A percentile compares a stretch with the other conserved stretches of the same genome.
phyloP scores from a whole-genome alignment of 2,888 invertebrate genomes.

The Tetrapedia diversipes region DNA sequence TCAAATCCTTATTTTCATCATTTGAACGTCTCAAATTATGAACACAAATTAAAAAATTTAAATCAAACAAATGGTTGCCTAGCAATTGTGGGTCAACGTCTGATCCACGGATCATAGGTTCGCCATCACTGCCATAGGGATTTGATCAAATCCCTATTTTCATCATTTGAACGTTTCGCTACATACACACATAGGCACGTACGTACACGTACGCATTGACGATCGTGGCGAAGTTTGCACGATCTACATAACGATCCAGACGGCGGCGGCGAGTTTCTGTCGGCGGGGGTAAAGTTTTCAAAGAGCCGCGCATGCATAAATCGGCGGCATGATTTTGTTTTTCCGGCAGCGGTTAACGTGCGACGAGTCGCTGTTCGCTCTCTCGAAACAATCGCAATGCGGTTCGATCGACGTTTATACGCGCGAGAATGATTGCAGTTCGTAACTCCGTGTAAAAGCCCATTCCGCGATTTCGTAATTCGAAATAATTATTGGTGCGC shows the following conservation, averaged over 20 bases:
- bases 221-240: neutral
- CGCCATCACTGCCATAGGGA: too few species aligned
- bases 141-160: too few species aligned
- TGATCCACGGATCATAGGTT: too few species aligned
- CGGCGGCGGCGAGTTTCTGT: neutral
- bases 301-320: slow-evolving; percentile 25
- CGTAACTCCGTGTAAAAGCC: slow-evolving; percentile 72
- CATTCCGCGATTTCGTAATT: slow-evolving; percentile 73
- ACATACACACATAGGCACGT: too few species aligned
- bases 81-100: too few species aligned
- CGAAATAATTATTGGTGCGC: slow-evolving; percentile 73
- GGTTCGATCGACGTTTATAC: slow-evolving; percentile 70
- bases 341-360: slow-evolving; percentile 44
- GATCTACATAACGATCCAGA: neutral
- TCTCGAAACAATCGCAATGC: slow-evolving; percentile 65
- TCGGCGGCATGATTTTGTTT: slow-evolving; percentile 59
- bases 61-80: too few species aligned
- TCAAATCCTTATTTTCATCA: too few species aligned
- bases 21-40: too few species aligned
- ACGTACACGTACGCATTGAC: too few species aligned
- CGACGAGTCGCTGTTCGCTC: slow-evolving; percentile 58
- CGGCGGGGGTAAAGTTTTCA: slow-evolving; percentile 2
- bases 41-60: too few species aligned
- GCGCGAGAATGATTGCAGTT: slow-evolving; percentile 69
- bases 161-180: too few species aligned